Base-by-base conservation (phyloP, 2,797 vertebrate species). In the Catharus ustulatus region DNA sequence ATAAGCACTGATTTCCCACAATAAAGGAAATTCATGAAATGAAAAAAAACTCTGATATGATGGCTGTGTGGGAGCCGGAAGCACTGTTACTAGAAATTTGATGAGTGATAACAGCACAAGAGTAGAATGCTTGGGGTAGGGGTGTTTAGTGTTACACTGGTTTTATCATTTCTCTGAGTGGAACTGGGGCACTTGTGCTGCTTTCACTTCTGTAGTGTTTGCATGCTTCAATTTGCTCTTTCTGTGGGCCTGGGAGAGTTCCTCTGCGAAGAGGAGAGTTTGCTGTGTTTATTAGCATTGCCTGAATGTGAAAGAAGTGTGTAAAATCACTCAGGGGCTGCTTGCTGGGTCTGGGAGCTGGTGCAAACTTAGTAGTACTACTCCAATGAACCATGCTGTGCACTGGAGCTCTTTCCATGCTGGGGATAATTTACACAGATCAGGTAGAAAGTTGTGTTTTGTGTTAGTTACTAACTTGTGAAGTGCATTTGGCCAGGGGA, bases 81-180 rank as follows among this genome's bases (percentile, higher is more conserved):
- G 18, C 24, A 29, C 42, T 58, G 42, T 92, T 91, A 62, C 57
- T 86, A 68, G 89, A 91, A 93, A 87, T 64, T 1, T 26, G 34
- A 26, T 71, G 58, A 89, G 69, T 49, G 74, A 45, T 45, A 73
- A 29, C 34, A 49, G 29, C 27, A 46, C 27, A 63, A 43, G 38
- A 69, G 30, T 3, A 36, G 20, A 58, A 29, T 46, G 22, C 24
- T 55, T 67, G 42, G 27, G 38, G 18, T 2, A 27, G 17, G 29
- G 0, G 0, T 59, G 9, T 30, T 62, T 1, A 4, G 55, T 6
- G 48, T 23, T 20, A 18, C 0, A 0, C 12, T 55, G 27, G 8
- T 61, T 89, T 84, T 45, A 36, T 15, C 13, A 14, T 32, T 83
- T 58, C 4, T 18, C 27, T 0, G 6, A 54, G 24, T 0, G 2